A percentile compares a stretch with the other conserved stretches of the same genome.
Evolutionary conservation across 1,140 invertebrate species (phyloP).

Genomic region (Lepidostoma basale): DNA sequence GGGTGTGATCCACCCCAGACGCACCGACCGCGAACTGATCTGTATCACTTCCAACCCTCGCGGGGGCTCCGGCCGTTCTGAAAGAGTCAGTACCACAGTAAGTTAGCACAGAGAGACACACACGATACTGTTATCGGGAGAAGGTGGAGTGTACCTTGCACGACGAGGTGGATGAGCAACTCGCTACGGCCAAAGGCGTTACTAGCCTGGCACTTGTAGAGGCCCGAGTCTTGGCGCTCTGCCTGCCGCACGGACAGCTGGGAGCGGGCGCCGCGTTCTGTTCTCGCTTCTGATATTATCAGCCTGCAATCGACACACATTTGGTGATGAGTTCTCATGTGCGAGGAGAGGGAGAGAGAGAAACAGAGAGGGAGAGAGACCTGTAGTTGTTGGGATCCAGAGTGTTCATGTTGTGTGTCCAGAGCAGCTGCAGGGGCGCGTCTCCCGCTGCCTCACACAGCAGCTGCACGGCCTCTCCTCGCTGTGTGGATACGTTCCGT

Average conservation of each 20-base stretch:
- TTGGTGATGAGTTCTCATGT: not conserved
- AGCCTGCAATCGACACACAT: slow-evolving; percentile 48
- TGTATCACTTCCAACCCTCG: slow-evolving; percentile 69
- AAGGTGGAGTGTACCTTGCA: slow-evolving; percentile 70
- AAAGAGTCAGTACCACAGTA: slow-evolving; percentile 22
- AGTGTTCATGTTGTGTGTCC: slow-evolving; percentile 71
- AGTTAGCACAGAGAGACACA: not conserved
- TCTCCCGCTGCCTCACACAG: slow-evolving; percentile 86
- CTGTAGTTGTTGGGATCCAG: slow-evolving; percentile 69
- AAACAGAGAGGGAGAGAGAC: slow-evolving; percentile 47
- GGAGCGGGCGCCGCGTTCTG: slow-evolving; percentile 71
- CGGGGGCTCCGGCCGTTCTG: slow-evolving; percentile 77
- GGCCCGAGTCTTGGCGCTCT: slow-evolving; percentile 79
- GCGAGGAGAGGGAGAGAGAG: no score
- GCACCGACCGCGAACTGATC: slow-evolving; percentile 72
- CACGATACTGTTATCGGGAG: not conserved
- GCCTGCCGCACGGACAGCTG: slow-evolving; percentile 70
- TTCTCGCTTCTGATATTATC: slow-evolving; percentile 69
- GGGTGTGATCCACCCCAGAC: slow-evolving; percentile 74
- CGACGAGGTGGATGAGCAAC: slow-evolving; percentile 79
- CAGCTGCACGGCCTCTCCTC: slow-evolving; percentile 72
- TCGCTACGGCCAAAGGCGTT: slow-evolving; percentile 85
- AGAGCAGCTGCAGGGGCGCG: slow-evolving; percentile 79
- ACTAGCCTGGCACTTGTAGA: slow-evolving; percentile 82
- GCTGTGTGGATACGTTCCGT: slow-evolving; percentile 71